Evolutionary conservation across 2,888 invertebrate species (phyloP).

Genomic region (Anagyrus pseudococci): DNA sequence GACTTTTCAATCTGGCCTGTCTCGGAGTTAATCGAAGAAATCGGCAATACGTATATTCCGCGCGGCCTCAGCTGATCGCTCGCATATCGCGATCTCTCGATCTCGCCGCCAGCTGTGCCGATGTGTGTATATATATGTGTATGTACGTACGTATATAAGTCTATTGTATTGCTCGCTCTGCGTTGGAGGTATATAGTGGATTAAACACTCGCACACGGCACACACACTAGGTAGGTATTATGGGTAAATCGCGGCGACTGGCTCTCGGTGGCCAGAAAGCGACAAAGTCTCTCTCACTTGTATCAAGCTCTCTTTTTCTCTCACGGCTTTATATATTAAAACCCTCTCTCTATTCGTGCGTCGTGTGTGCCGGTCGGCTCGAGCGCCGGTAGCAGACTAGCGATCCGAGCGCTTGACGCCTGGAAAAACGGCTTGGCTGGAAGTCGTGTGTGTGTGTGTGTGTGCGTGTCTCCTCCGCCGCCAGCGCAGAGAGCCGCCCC

Average conservation of each 20-base stretch:
- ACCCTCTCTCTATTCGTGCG: no score
- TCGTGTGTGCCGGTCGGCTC: constrained; percentile 12
- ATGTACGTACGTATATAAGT: no score
- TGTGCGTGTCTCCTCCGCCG: constrained; percentile 8
- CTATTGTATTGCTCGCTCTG: no score
- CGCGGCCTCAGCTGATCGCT: not conserved
- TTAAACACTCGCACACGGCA: not conserved
- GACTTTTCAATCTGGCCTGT: not conserved
- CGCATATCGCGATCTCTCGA: not conserved
- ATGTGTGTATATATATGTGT: no score
- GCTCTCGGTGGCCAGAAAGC: not conserved
- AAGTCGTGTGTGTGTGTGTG: constrained; percentile 3
- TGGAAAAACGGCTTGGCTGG: not conserved
- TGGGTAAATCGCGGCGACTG: not conserved
- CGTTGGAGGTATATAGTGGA: not conserved
- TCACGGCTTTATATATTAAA: not conserved
- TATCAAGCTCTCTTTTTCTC: not conserved
- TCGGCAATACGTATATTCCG: no score
- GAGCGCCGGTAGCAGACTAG: constrained; percentile 36
- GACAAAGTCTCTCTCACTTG: not conserved
- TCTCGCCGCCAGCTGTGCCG: not conserved
- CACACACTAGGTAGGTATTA: not conserved
- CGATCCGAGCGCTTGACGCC: not conserved
- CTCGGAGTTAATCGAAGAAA: no score
- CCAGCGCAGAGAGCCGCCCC: not conserved